Conservation (phyloP, 2,113 vertebrate species). For the Rafetus swinhoei region DNA sequence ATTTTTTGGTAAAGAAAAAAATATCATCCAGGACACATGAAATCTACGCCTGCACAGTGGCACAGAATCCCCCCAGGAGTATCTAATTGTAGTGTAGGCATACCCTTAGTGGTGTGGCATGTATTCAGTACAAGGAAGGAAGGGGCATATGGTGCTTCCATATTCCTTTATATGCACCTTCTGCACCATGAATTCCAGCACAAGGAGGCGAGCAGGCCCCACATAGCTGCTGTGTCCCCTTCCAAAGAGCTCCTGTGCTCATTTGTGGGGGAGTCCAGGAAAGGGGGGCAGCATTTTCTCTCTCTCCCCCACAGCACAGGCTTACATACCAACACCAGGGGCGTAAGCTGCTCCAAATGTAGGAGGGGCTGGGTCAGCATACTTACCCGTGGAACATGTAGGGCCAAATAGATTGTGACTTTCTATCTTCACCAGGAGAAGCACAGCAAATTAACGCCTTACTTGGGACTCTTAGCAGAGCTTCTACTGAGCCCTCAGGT, state of each 20-base stretch:
- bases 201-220: background rate
- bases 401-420: background rate
- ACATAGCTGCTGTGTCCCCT: background rate
- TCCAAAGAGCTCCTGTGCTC: background rate
- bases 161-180: conserved; percentile 35
- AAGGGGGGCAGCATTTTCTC: background rate
- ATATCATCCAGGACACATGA: too few relatives aligned
- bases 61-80: too few relatives aligned
- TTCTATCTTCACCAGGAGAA: background rate
- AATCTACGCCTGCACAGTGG: too few relatives aligned
- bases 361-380: background rate
- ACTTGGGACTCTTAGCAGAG: background rate
- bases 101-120: background rate
- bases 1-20: too few relatives aligned
- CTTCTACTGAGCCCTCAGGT: background rate
- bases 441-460: background rate
- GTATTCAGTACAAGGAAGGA: conserved; percentile 48
- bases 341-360: background rate
- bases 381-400: background rate
- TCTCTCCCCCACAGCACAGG: background rate
- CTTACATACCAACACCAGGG: background rate
- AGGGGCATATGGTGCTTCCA: conserved; percentile 47
- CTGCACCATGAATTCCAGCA: background rate
- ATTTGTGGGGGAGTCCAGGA: background rate
- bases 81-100: background rate